phyloP scores from a whole-genome alignment of 1,140 invertebrate genomes.

The Lethocerus indicus region DNA sequence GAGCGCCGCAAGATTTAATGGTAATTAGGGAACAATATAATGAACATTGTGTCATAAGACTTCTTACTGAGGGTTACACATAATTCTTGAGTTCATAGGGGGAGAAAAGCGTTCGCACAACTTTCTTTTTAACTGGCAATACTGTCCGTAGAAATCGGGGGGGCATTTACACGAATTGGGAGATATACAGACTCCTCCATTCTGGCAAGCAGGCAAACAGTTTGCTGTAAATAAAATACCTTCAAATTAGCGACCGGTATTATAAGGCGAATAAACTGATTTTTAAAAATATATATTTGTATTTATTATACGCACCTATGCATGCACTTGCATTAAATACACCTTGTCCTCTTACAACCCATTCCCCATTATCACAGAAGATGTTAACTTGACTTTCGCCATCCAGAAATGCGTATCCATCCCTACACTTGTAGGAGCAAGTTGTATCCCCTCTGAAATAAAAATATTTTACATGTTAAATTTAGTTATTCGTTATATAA shows the following conservation, averaged over 20 bases:
- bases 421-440: conserved; percentile 41
- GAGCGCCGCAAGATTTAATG: too few species aligned
- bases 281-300: too few species aligned
- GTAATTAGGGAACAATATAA: too few species aligned
- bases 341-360: too few species aligned
- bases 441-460: too few species aligned
- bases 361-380: conserved; percentile 41
- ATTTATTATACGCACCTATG: too few species aligned
- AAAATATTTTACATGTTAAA: too few species aligned
- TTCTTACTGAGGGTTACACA: conserved; percentile 45
- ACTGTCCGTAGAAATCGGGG: conserved; percentile 47
- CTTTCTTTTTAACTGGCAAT: conserved; percentile 55
- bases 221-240: conserved; percentile 36
- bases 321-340: too few species aligned
- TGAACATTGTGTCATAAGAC: too few species aligned
- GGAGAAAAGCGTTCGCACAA: conserved; percentile 46
- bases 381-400: conserved; percentile 39
- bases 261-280: too few species aligned
- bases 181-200: conserved; percentile 56
- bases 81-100: conserved; percentile 41
- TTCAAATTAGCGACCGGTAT: too few species aligned
- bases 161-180: conserved; percentile 54
- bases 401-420: conserved; percentile 45
- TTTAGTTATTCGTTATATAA: too few species aligned
- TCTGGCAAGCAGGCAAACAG: conserved; percentile 54